These are phyloP conservation scores for Emydocephalus ijimae DNA, from an alignment of 2,113 vertebrate genomes.

Conservation along the genomic window DNA sequence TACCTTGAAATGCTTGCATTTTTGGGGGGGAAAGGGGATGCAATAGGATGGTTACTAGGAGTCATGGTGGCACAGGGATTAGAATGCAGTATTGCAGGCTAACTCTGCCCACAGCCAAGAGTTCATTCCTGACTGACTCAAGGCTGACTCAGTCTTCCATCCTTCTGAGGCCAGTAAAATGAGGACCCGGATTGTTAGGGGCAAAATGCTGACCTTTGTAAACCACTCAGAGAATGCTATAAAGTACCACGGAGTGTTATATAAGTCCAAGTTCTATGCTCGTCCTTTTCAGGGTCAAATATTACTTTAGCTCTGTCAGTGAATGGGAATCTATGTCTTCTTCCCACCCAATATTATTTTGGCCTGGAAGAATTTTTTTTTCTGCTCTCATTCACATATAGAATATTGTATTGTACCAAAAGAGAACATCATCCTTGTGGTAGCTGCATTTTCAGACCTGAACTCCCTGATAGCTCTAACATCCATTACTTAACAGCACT, in stretches of 20 bases:
- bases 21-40: not conserved
- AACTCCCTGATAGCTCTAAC: not conserved
- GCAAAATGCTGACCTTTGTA: not conserved
- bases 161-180: not conserved
- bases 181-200: not conserved
- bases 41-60: not conserved
- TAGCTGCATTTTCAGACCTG: not conserved
- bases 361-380: not conserved
- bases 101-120: not conserved
- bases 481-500: not conserved
- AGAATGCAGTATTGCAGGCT: not conserved
- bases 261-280: not conserved
- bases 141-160: not conserved
- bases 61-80: not conserved
- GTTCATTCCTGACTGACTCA: not conserved
- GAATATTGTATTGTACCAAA: not conserved
- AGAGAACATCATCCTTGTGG: not conserved
- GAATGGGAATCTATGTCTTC: not conserved
- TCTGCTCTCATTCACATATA: not conserved
- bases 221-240: not conserved
- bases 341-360: not conserved
- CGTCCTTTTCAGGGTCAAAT: not conserved
- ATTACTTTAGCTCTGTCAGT: not conserved
- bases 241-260: no score
- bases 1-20: not conserved